Evolutionary conservation across 2,888 invertebrate genomes (phyloP), one percentile per base, ranked within the genome.

Genomic region (Aphodius granarius): DNA sequence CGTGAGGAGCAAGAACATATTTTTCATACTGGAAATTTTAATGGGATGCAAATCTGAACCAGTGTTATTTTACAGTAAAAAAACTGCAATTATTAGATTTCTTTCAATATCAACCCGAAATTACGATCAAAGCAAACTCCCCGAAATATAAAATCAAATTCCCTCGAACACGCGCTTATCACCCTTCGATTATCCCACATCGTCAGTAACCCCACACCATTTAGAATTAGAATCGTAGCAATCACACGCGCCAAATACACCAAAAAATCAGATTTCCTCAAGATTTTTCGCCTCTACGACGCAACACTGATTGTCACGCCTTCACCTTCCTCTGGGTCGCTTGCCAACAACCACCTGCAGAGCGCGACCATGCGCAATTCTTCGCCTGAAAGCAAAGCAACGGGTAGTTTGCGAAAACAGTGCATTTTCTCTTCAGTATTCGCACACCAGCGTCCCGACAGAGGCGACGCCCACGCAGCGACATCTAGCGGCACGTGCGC

Each of bases 331-430:
- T 9, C n/a, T 4, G 20, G 22, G 21, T 20, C n/a, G 20, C 20
- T 68, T 68, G n/a, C 68, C 20, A 22, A 68, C 68, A 68, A 68
- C 68, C 68, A 68, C 68, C 68, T 68, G 68, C 20, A 22, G 68
- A 20, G 18, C 22, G 21, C 43, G 43, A 3, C 68, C 68, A 68
- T 68, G 68, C 68, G 68, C 68, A 68, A 43, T 43, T 43, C 43
- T 43, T 43, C 9, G 43, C 43, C 9, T 43, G 43, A 43, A 43
- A 68, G 20, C 68, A 22, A n/a, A 21, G 20, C 22, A 20, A n/a
- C 68, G 68, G 68, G 19, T 22, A 21, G 68, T 68, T 68, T 68
- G 20, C 19, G 20, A 16, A 68, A 43, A 43, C 43, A 6, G 6
- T 43, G 43, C 13, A 0, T 20, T 68, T 68, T 22, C 68, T 21